These are phyloP conservation scores for Nomada fabriciana DNA, from an alignment of 2,888 invertebrate species.

Conservation along the genomic window DNA sequence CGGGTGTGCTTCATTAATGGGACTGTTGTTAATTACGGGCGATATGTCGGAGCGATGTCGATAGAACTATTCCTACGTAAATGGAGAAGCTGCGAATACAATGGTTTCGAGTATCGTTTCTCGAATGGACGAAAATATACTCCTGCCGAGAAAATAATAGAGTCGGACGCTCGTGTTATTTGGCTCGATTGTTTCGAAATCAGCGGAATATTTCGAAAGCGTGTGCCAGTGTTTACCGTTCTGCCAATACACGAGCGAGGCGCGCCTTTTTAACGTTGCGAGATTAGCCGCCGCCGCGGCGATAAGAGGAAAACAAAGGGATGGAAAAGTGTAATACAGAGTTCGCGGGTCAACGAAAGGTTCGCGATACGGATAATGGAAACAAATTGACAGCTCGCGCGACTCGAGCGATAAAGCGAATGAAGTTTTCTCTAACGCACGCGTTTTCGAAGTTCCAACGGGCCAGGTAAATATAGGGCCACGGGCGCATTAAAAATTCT, in stretches of 20 bases:
- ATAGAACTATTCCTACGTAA: too few relatives aligned
- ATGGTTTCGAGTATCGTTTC: too few relatives aligned
- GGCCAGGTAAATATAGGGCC: not conserved
- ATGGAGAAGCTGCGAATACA: too few relatives aligned
- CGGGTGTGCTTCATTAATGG: slow-evolving; percentile 19
- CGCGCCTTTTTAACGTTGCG: not conserved
- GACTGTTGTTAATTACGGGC: slow-evolving; percentile 19
- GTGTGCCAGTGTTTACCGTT: too few relatives aligned
- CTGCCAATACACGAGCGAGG: too few relatives aligned
- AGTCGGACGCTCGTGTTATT: too few relatives aligned
- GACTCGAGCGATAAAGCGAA: not conserved
- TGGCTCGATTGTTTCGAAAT: too few relatives aligned
- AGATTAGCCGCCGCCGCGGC: not conserved
- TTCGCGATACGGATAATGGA: not conserved
- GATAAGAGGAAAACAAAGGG: not conserved
- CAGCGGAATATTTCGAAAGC: too few relatives aligned
- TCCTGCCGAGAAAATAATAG: too few relatives aligned
- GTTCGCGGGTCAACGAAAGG: not conserved
- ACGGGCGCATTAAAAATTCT: slow-evolving; percentile 19
- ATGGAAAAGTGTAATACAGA: not conserved
- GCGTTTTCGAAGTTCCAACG: not conserved
- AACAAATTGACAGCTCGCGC: slow-evolving; percentile 4
- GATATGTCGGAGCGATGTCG: not conserved
- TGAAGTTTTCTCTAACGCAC: not conserved
- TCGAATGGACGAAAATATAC: too few relatives aligned